phyloP scores from a whole-genome alignment of 2,113 vertebrate species.

The Pleuronectes platessa region DNA sequence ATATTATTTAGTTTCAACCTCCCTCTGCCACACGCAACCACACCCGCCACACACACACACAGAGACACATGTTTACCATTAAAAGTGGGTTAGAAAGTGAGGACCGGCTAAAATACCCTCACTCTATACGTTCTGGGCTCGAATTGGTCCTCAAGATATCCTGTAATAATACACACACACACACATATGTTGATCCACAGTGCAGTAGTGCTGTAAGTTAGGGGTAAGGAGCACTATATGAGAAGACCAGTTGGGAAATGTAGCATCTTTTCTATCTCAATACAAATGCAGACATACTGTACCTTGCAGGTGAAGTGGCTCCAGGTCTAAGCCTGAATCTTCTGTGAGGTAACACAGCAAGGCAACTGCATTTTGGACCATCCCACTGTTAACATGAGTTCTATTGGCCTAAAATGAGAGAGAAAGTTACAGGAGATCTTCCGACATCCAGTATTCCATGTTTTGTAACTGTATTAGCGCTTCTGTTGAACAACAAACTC shows the following conservation, averaged over 20 bases:
- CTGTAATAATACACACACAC: too few relatives aligned
- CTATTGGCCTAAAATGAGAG: slow-evolving; percentile 46
- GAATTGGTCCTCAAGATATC: too few relatives aligned
- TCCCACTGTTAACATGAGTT: slow-evolving; percentile 35
- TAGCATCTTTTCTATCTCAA: neutral
- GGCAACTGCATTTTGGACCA: slow-evolving; percentile 66
- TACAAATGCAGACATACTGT: slow-evolving; percentile 19
- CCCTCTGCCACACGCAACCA: neutral
- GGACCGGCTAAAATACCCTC: too few relatives aligned
- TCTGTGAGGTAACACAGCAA: slow-evolving; percentile 68
- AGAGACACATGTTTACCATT: too few relatives aligned
- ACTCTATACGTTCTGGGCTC: too few relatives aligned
- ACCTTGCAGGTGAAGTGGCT: slow-evolving; percentile 66
- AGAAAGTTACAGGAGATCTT: slow-evolving; percentile 10
- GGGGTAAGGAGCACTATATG: neutral
- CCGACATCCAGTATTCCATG: neutral
- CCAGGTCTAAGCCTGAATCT: slow-evolving; percentile 49
- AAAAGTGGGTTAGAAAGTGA: too few relatives aligned
- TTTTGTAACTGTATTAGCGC: neutral
- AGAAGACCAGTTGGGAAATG: neutral
- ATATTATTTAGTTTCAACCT: slow-evolving; percentile 20
- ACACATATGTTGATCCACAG: neutral
- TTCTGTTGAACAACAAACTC: neutral
- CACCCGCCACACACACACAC: too few relatives aligned
- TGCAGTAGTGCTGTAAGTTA: too few relatives aligned